Evolutionary conservation across 2,888 invertebrate species (phyloP).

Genomic region (Macropis europaea): DNA sequence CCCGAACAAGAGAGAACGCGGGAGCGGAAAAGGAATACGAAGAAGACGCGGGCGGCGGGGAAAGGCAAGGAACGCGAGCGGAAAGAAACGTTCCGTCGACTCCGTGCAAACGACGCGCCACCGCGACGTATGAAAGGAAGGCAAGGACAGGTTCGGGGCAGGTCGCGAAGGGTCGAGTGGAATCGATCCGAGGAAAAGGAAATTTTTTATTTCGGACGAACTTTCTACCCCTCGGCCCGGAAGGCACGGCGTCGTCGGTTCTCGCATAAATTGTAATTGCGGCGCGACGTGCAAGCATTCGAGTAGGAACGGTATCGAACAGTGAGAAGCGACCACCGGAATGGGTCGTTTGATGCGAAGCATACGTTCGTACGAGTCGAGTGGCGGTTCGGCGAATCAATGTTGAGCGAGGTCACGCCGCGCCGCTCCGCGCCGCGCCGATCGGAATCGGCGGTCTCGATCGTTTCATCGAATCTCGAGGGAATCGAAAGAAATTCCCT

Average conservation of each 20-base stretch:
- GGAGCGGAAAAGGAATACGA: too few relatives aligned
- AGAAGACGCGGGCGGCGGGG: too few relatives aligned
- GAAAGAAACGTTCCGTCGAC: too few relatives aligned
- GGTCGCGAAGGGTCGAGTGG: neutral
- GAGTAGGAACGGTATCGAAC: neutral
- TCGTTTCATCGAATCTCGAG: slow-evolving; percentile 12
- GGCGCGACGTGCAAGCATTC: neutral
- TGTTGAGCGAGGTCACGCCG: slow-evolving; percentile 22
- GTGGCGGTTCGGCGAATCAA: slow-evolving; percentile 23
- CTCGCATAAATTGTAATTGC: too few relatives aligned
- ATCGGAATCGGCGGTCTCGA: neutral
- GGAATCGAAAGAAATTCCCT: neutral
- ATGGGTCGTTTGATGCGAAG: neutral
- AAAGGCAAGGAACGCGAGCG: too few relatives aligned
- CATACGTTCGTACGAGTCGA: neutral
- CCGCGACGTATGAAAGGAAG: too few relatives aligned
- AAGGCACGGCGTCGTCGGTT: too few relatives aligned
- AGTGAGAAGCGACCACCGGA: too few relatives aligned
- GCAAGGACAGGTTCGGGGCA: neutral
- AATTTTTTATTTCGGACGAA: neutral
- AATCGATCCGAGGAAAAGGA: neutral
- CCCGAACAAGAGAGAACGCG: too few relatives aligned
- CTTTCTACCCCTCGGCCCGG: too few relatives aligned
- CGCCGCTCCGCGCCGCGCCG: too few relatives aligned
- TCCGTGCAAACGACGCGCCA: too few relatives aligned